Percentiles rank a stretch among this genome's conserved stretches.
Conservation (phyloP, 2,888 invertebrate genomes). For the Yponomeuta cagnagella region DNA sequence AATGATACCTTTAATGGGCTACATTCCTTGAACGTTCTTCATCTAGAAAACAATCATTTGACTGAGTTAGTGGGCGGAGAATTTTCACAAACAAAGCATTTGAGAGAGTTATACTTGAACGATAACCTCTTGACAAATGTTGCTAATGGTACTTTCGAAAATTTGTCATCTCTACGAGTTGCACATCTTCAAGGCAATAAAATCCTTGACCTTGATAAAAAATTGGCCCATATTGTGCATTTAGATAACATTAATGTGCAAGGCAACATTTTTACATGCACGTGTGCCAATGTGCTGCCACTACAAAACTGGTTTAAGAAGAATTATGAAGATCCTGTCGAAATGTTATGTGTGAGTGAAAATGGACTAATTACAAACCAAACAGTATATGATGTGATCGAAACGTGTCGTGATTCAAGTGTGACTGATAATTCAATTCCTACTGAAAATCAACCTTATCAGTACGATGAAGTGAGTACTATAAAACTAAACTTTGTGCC, state of each 20-base stretch:
- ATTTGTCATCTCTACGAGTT: conserved; percentile 81
- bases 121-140: conserved; percentile 85
- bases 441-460: conserved; percentile 74
- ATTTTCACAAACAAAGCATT: conserved; percentile 84
- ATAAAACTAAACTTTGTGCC: conserved; percentile 82
- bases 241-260: conserved; percentile 80
- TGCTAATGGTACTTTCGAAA: conserved; percentile 83
- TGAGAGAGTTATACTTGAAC: conserved; percentile 86
- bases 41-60: conserved; percentile 85
- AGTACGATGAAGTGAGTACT: conserved; percentile 80
- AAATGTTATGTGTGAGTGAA: conserved; percentile 79
- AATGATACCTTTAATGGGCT: conserved; percentile 88
- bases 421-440: conserved; percentile 72
- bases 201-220: conserved; percentile 81
- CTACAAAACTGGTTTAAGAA: conserved; percentile 81
- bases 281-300: conserved; percentile 80
- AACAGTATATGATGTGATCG: conserved; percentile 65
- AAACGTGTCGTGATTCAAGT: conserved; percentile 67
- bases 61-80: conserved; percentile 84
- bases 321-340: conserved; percentile 77
- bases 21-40: conserved; percentile 81
- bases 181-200: conserved; percentile 85
- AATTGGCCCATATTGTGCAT: conserved; percentile 76
- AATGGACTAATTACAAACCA: conserved; percentile 55
- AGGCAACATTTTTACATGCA: conserved; percentile 87